These are phyloP conservation scores for Hydraecia micacea DNA, from an alignment of 2,888 invertebrate species.

Conservation along the genomic window DNA sequence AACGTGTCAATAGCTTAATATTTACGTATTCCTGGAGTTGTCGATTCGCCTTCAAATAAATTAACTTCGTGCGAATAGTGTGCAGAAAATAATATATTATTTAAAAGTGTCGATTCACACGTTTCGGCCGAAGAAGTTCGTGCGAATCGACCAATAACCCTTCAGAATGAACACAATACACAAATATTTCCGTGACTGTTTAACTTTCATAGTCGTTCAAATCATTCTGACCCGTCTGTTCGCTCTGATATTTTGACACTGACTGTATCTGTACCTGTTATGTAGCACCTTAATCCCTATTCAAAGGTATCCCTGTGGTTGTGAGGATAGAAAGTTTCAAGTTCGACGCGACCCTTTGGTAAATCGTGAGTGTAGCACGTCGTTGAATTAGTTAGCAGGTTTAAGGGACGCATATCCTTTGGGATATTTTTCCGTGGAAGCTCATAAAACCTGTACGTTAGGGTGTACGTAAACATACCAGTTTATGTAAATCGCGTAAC, in stretches of 20 bases:
- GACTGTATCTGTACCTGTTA: slow-evolving; percentile 10
- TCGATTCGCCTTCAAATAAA: too few relatives aligned
- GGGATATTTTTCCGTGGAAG: slow-evolving; percentile 11
- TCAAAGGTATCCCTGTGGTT: slow-evolving; percentile 33
- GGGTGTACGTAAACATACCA: background rate
- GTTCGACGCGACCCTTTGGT: slow-evolving; percentile 43
- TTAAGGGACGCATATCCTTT: slow-evolving; percentile 2
- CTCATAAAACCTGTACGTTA: slow-evolving; percentile 32
- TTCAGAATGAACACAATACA: too few relatives aligned
- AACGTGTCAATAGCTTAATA: too few relatives aligned
- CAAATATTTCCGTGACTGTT: too few relatives aligned
- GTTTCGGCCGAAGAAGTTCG: too few relatives aligned
- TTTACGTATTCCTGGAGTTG: too few relatives aligned
- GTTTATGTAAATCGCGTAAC: slow-evolving; percentile 26
- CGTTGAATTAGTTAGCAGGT: slow-evolving; percentile 55
- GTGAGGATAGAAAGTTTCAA: slow-evolving; percentile 45
- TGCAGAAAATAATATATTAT: too few relatives aligned
- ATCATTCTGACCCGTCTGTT: background rate
- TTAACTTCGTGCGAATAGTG: too few relatives aligned
- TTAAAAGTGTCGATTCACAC: too few relatives aligned
- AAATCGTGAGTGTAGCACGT: slow-evolving; percentile 27
- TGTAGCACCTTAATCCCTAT: slow-evolving; percentile 17
- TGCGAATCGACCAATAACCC: too few relatives aligned
- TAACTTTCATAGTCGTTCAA: too few relatives aligned
- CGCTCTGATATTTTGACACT: background rate